Conservation (phyloP, 2,888 invertebrate species). For the Dryobota labecula region DNA sequence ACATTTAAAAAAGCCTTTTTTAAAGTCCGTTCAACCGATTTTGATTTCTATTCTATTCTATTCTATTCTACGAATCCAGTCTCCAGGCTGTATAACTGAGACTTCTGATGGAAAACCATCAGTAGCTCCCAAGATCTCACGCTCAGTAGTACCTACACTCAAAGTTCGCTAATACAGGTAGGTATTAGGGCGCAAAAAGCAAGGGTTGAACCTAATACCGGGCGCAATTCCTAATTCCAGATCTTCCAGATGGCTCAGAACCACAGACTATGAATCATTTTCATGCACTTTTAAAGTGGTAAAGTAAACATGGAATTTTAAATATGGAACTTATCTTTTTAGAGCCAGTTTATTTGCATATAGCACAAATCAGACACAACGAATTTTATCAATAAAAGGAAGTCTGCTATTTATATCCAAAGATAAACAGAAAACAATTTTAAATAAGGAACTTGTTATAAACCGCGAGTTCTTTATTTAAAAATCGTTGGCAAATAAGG, state of each 20-base stretch:
- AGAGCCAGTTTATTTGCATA: slow-evolving; percentile 2
- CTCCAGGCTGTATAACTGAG: background rate
- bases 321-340: slow-evolving; percentile 1
- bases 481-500: background rate
- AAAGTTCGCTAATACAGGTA: background rate
- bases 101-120: no score
- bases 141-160: background rate
- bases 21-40: no score
- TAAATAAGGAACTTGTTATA: slow-evolving; percentile 3
- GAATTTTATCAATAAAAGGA: slow-evolving; percentile 17
- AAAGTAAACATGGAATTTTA: background rate
- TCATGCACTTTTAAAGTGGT: background rate
- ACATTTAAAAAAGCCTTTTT: no score
- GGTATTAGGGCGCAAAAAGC: background rate
- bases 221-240: background rate
- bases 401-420: slow-evolving; percentile 6
- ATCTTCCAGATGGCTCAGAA: background rate
- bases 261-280: background rate
- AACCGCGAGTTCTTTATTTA: background rate
- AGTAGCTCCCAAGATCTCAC: background rate
- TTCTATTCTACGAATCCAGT: no score
- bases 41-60: no score
- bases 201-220: background rate
- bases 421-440: slow-evolving; percentile 4
- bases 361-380: no score